A percentile compares a stretch with the other conserved stretches of the same genome.
Evolutionary conservation across 2,113 vertebrate species (phyloP).

Genomic region (Tiliqua scincoides): DNA sequence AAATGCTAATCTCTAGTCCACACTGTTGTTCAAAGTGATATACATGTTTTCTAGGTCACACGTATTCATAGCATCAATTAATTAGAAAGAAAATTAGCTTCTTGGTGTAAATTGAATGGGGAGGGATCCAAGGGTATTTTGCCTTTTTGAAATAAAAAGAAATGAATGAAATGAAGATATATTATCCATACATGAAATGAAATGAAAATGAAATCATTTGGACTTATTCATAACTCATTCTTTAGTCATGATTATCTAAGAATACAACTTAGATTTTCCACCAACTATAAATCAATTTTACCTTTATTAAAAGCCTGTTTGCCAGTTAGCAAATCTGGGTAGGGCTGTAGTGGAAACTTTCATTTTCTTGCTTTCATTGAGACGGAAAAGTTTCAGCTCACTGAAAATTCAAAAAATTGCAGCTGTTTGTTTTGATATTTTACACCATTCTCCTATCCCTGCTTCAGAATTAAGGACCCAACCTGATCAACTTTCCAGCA

Average conservation of each 20-base stretch:
- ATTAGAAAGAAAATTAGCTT: background rate
- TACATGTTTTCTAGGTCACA: background rate
- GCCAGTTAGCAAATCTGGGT: background rate
- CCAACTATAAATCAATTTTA: too few species aligned
- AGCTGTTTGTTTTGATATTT: background rate
- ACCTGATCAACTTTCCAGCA: too few species aligned
- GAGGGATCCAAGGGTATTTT: background rate
- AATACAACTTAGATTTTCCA: too few species aligned
- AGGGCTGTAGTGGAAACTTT: background rate
- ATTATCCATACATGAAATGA: too few species aligned
- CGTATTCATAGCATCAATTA: background rate
- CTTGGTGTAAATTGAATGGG: background rate
- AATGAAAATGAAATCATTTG: too few species aligned
- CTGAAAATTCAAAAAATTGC: conserved; percentile 15
- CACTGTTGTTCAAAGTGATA: background rate
- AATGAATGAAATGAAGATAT: too few species aligned
- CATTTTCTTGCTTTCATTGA: background rate
- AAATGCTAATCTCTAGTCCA: background rate
- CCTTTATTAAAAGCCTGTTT: conserved; percentile 6
- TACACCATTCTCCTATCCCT: background rate
- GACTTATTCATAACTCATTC: too few species aligned
- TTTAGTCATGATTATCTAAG: too few species aligned
- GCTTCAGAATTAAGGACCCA: background rate
- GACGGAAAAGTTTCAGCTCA: background rate
- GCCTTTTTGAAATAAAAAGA: too few species aligned